These are phyloP conservation scores for Drosophila mauritiana DNA, from an alignment of 1,140 invertebrate species.

Conservation along the genomic window DNA sequence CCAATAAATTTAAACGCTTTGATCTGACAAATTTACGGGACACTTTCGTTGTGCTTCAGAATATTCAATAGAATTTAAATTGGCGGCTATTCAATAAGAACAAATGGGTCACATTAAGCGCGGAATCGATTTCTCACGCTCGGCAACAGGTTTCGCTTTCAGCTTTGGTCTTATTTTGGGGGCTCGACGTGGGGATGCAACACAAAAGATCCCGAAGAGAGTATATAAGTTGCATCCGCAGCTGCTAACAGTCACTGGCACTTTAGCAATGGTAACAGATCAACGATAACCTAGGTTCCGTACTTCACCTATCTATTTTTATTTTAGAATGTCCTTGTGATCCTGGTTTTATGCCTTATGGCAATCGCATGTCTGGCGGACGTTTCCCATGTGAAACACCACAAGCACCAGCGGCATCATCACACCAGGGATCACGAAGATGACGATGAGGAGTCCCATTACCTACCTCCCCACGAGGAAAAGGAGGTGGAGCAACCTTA, in stretches of 20 bases:
- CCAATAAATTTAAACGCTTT: conserved; percentile 61
- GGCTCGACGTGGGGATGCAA: conserved; percentile 12
- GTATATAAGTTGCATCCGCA: conserved; percentile 40
- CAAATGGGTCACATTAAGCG: conserved; percentile 63
- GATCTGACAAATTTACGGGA: conserved; percentile 54
- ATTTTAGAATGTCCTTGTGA: conserved; percentile 36
- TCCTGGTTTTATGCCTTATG: conserved; percentile 46
- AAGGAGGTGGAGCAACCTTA: conserved; percentile 37
- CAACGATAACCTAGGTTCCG: neutral
- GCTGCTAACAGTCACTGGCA: conserved; percentile 25
- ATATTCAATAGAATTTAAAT: conserved; percentile 55
- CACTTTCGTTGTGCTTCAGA: conserved; percentile 46
- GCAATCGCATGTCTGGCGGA: conserved; percentile 46
- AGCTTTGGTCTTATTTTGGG: conserved; percentile 25
- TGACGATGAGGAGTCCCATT: conserved; percentile 60
- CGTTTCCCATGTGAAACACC: conserved; percentile 60
- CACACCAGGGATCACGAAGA: conserved; percentile 34
- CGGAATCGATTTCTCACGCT: conserved; percentile 67
- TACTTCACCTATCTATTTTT: neutral
- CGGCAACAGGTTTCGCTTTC: conserved; percentile 54
- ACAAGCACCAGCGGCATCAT: conserved; percentile 56
- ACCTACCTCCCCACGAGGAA: conserved; percentile 45
- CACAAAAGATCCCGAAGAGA: neutral
- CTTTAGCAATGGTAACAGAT: conserved; percentile 40
- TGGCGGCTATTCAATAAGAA: conserved; percentile 58